Evolutionary conservation across 2,113 vertebrate genomes (phyloP).

Genomic region (Esox niger): DNA sequence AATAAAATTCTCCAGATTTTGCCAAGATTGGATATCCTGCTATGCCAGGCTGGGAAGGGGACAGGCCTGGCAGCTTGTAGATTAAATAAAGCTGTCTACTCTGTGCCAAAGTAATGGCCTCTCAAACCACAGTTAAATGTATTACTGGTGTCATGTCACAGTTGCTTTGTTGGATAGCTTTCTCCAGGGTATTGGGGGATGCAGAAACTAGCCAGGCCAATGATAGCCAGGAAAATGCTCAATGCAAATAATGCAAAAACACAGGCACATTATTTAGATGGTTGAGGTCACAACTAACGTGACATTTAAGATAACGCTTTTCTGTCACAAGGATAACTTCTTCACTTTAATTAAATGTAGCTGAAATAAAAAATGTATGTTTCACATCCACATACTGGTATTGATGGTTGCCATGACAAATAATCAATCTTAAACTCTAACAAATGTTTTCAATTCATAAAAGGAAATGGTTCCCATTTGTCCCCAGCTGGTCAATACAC

Average conservation of each 20-base stretch:
- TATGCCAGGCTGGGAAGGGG: slow-evolving; percentile 61
- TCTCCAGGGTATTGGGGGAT: slow-evolving; percentile 7
- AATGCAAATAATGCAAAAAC: slow-evolving; percentile 24
- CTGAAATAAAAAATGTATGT: slow-evolving; percentile 59
- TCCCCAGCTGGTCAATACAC: slow-evolving; percentile 68
- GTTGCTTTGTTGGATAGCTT: slow-evolving; percentile 56
- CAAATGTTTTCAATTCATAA: slow-evolving; percentile 64
- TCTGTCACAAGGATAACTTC: slow-evolving; percentile 35
- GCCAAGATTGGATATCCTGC: slow-evolving; percentile 66
- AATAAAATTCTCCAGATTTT: slow-evolving; percentile 58
- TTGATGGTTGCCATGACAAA: slow-evolving; percentile 61
- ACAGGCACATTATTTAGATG: slow-evolving; percentile 1
- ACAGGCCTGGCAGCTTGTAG: slow-evolving; percentile 64
- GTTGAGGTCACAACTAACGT: background rate
- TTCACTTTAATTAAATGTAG: slow-evolving; percentile 57
- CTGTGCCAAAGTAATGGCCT: slow-evolving; percentile 66
- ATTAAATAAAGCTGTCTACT: slow-evolving; percentile 72
- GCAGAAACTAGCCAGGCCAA: background rate
- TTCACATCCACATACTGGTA: slow-evolving; percentile 41
- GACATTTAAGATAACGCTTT: slow-evolving; percentile 34
- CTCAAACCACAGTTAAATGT: slow-evolving; percentile 65
- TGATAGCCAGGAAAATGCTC: slow-evolving; percentile 9
- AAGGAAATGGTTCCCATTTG: slow-evolving; percentile 64
- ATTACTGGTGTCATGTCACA: slow-evolving; percentile 62
- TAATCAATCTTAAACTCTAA: slow-evolving; percentile 70